These are phyloP conservation scores for Toxotes lorentzi DNA, from an alignment of 2,797 vertebrate genomes.

Conservation along the genomic window DNA sequence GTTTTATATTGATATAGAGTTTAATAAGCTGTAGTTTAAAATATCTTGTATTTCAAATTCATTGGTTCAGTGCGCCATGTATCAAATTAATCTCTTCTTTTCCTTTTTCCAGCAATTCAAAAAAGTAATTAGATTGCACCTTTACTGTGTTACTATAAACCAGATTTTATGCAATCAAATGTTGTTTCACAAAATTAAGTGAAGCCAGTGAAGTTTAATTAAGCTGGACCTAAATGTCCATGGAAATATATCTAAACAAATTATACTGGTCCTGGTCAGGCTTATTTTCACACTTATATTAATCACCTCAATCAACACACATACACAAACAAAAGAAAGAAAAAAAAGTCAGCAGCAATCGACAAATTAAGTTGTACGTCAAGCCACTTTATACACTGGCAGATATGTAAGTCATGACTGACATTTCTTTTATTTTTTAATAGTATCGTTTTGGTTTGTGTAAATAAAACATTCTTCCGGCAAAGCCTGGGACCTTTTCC, in stretches of 20 bases:
- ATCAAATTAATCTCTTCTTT: background rate
- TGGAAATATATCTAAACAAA: background rate
- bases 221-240: background rate
- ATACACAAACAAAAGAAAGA: too few species aligned
- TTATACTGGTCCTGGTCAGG: background rate
- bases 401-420: background rate
- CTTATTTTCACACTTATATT: conserved; percentile 8
- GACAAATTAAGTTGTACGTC: too few species aligned
- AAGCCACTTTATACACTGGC: too few species aligned
- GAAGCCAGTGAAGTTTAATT: background rate
- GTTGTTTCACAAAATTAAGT: background rate
- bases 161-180: background rate
- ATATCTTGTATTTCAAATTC: background rate
- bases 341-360: conserved; percentile 12
- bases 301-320: background rate
- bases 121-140: background rate
- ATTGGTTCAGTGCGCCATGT: background rate
- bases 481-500: background rate
- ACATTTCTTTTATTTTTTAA: background rate
- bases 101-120: background rate
- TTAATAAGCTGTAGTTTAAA: background rate
- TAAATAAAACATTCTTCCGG: conserved; percentile 1
- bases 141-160: background rate
- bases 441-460: background rate
- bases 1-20: background rate